Conservation (phyloP, 2,888 invertebrate genomes). For the Drosophila mercatorum region DNA sequence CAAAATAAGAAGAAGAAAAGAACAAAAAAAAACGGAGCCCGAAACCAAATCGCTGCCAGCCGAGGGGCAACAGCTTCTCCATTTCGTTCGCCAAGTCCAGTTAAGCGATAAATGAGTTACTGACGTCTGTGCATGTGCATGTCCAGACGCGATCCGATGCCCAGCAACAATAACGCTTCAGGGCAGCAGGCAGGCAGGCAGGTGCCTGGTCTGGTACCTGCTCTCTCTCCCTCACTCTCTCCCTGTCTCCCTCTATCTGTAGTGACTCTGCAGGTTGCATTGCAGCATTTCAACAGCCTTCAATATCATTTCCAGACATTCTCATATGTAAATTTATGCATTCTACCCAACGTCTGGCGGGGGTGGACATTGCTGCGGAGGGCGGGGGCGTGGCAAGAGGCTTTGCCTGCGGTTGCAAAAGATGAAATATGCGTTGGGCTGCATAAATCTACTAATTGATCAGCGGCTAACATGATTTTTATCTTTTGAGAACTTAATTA, state of each 20-base stretch:
- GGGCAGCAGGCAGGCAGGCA: slow-evolving; percentile 61
- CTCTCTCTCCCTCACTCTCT: slow-evolving; percentile 4
- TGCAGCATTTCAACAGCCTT: slow-evolving; percentile 80
- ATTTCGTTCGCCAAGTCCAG: slow-evolving; percentile 49
- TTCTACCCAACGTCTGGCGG: slow-evolving; percentile 13
- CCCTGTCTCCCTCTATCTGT: background rate
- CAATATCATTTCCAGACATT: slow-evolving; percentile 77
- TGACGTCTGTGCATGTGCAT: slow-evolving; percentile 75
- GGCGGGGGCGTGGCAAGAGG: slow-evolving; percentile 20
- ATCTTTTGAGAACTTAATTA: slow-evolving; percentile 83
- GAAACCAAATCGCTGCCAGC: slow-evolving; percentile 31
- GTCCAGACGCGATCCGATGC: slow-evolving; percentile 40
- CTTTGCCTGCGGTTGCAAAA: slow-evolving; percentile 46
- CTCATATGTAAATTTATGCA: slow-evolving; percentile 82
- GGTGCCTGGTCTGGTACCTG: slow-evolving; percentile 2
- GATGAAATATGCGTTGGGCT: slow-evolving; percentile 73
- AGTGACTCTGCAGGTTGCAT: slow-evolving; percentile 51
- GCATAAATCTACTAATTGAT: slow-evolving; percentile 82
- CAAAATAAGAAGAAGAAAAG: slow-evolving; percentile 62
- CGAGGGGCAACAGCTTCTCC: slow-evolving; percentile 10
- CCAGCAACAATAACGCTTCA: slow-evolving; percentile 36
- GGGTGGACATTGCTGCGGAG: slow-evolving; percentile 10
- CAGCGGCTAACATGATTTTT: slow-evolving; percentile 83
- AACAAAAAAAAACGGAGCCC: slow-evolving; percentile 1
- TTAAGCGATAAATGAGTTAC: slow-evolving; percentile 81